Base-by-base conservation (phyloP, 1,140 invertebrate genomes). In the Grapholita molesta region DNA sequence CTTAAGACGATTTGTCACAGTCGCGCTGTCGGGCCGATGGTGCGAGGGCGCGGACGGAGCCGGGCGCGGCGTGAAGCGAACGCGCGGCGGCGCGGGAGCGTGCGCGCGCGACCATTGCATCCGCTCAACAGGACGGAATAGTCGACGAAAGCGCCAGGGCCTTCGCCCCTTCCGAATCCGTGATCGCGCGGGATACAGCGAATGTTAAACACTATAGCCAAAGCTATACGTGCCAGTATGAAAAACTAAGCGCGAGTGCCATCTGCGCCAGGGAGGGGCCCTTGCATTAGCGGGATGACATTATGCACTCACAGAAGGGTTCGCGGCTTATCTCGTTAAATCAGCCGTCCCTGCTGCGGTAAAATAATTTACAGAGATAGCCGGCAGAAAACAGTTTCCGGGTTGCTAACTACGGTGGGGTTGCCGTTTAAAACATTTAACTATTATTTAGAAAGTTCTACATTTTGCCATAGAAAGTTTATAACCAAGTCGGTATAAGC, bases 211-310 rank as follows among this genome's bases (percentile, higher is more conserved):
- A 61, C 82, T 77, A 82, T 75, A 24, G 61, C 28, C 70, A 78
- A 75, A 75, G 77, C 64, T 79, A 75, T 53, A 72, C 32, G 33
- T 64, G 68, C 64, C 67, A 75, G 82, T 89, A 88, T 87, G 86
- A 87, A 86, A 89, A 89, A 84, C 86, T 79, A 69, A 66, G 79
- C 76, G 74, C 80, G 84, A 87, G 82, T 87, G 84, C 84, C 87
- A 89, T 89, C 86, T 89, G 87, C 78, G 84, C 21, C 79, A 78
- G 81, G 84, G 86, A 77, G 72, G 77, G 85, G 84, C 80, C 85
- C 83, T 85, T 86, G 86, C 89, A 91, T 91, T 91, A 91, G 83
- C 74, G 82, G 89, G 87, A 91, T 85, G 89, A 85, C 84, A 82
- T 91, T 91, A 91, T 91, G 86, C 87, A 89, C 83, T 87, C 84